These are phyloP conservation scores for Pseudochirops corinnae DNA, from an alignment of 2,797 vertebrate species.

Conservation along the genomic window DNA sequence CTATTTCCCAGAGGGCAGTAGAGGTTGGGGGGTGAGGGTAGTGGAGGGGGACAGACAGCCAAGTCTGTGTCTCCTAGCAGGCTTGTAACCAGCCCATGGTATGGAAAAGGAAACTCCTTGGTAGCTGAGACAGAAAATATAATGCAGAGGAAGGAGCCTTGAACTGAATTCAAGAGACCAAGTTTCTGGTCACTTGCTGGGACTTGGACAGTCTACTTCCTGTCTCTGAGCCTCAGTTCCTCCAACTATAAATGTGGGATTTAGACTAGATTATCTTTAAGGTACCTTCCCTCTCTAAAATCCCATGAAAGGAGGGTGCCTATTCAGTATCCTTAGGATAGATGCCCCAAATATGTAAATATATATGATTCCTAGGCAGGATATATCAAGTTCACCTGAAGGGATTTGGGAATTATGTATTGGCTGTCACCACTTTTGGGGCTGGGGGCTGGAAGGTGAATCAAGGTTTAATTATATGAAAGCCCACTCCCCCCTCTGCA, in stretches of 20 bases:
- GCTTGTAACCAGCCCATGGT: background rate
- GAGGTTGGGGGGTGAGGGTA: background rate
- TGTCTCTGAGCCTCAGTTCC: background rate
- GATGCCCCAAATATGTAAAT: background rate
- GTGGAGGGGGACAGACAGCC: background rate
- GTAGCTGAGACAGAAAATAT: background rate
- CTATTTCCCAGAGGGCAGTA: background rate
- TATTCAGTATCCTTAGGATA: background rate
- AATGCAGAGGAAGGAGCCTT: background rate
- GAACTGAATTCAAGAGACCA: background rate
- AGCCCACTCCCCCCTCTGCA: background rate
- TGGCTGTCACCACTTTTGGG: background rate
- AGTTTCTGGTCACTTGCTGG: background rate
- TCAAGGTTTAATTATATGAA: background rate
- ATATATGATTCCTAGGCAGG: background rate
- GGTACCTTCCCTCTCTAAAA: background rate
- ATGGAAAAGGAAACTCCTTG: constrained; percentile 3
- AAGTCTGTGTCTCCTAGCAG: background rate
- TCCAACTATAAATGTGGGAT: background rate
- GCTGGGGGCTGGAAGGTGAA: background rate
- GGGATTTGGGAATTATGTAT: background rate
- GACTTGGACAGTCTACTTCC: background rate
- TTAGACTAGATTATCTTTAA: background rate
- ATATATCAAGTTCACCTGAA: background rate
- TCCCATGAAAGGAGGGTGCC: background rate